Conservation (phyloP, 2,797 vertebrate genomes). For the Syndactyla subalaris region DNA sequence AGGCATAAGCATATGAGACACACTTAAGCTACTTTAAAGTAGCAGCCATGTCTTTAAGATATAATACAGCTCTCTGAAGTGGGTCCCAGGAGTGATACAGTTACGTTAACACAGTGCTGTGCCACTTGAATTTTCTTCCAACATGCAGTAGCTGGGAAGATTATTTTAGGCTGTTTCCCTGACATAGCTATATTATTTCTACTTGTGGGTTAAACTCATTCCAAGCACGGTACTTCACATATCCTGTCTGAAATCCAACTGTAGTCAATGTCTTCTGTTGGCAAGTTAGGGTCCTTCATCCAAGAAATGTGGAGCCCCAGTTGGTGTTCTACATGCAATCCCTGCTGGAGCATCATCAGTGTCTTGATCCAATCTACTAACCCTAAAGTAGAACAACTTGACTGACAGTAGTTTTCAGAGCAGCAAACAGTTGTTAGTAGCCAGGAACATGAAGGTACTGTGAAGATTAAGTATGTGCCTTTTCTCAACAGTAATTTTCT, state of each 20-base stretch:
- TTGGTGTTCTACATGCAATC: not conserved
- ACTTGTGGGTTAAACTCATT: not conserved
- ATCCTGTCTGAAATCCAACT: not conserved
- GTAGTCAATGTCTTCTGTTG: not conserved
- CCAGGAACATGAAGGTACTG: not conserved
- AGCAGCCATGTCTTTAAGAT: not conserved
- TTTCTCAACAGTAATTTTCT: not conserved
- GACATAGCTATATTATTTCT: not conserved
- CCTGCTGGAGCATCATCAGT: accelerated
- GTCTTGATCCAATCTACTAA: not conserved
- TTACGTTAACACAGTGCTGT: not conserved
- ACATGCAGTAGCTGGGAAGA: not conserved
- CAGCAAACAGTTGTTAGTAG: not conserved
- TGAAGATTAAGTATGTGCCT: not conserved
- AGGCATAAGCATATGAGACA: not conserved
- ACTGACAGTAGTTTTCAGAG: not conserved
- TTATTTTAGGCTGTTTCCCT: not conserved
- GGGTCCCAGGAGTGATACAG: not conserved
- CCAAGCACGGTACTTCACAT: not conserved
- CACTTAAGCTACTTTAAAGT: not conserved
- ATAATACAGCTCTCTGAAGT: not conserved
- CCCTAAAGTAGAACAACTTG: not conserved
- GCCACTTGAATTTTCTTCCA: not conserved
- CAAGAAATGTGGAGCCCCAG: not conserved
- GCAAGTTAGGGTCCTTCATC: not conserved